phyloP scores from a whole-genome alignment of 1,140 invertebrate species.

The Dysdera silvatica region DNA sequence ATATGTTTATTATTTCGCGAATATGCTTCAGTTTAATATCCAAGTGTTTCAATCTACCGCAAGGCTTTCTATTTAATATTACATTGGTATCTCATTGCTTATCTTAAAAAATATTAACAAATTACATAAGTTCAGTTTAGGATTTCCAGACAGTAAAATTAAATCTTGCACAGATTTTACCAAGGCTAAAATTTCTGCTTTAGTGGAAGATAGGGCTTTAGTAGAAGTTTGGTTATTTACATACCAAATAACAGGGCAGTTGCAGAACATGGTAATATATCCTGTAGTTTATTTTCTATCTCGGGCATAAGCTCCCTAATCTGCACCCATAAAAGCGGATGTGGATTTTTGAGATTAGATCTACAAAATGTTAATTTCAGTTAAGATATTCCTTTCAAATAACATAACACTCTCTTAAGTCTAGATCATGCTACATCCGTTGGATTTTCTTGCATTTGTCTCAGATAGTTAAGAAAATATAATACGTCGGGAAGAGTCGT shows the following conservation, averaged over 20 bases:
- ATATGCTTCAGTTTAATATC: conserved; percentile 1
- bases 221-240: not conserved
- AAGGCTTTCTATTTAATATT: not conserved
- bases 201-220: not conserved
- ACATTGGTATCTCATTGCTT: not conserved
- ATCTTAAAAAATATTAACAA: conserved; percentile 1
- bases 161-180: not conserved
- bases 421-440: not conserved
- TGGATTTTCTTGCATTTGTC: not conserved
- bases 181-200: not conserved
- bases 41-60: conserved; percentile 1
- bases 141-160: not conserved
- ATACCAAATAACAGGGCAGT: not conserved
- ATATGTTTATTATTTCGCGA: not conserved
- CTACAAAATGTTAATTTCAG: not conserved
- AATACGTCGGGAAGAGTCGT: not conserved
- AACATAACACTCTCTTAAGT: not conserved
- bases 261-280: not conserved
- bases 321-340: not conserved
- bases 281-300: conserved; percentile 5
- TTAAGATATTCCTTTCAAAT: not conserved
- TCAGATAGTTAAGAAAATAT: not conserved
- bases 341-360: not conserved
- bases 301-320: not conserved
- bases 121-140: not conserved